Percentiles rank a stretch among this genome's conserved stretches.
Evolutionary conservation across 2,797 vertebrate genomes (phyloP).

Genomic region (Sebastes taczanowskii): DNA sequence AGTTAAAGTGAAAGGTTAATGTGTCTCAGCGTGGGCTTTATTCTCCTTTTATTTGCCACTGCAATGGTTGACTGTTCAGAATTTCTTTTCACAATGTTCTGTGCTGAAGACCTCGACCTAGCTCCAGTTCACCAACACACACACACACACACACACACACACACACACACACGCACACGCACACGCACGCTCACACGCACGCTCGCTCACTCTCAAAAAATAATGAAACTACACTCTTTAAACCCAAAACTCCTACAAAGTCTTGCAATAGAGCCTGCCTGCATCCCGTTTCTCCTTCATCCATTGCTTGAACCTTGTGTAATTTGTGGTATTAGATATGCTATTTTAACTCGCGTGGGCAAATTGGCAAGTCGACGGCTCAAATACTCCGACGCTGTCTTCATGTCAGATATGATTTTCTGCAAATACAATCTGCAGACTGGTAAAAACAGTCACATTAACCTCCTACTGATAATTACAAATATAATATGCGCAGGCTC

Average conservation of each 20-base stretch:
- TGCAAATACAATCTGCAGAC: slow-evolving; percentile 43
- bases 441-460: slow-evolving; percentile 29
- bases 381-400: slow-evolving; percentile 20
- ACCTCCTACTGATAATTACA: slow-evolving; percentile 57
- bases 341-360: slow-evolving; percentile 37
- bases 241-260: neutral
- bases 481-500: slow-evolving; percentile 35
- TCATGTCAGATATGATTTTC: slow-evolving; percentile 49
- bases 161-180: neutral
- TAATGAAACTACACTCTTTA: neutral
- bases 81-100: neutral
- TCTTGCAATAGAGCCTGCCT: neutral
- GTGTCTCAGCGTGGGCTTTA: neutral
- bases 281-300: neutral
- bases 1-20: neutral
- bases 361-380: slow-evolving; percentile 47
- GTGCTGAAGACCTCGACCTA: neutral
- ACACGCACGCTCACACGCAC: neutral
- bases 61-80: neutral
- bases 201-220: neutral
- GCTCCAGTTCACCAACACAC: neutral
- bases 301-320: neutral
- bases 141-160: neutral
- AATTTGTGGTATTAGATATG: slow-evolving; percentile 29
- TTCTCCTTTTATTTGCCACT: neutral